Conservation (phyloP, 2,888 invertebrate genomes). For the Alloscopus bannaensis region DNA sequence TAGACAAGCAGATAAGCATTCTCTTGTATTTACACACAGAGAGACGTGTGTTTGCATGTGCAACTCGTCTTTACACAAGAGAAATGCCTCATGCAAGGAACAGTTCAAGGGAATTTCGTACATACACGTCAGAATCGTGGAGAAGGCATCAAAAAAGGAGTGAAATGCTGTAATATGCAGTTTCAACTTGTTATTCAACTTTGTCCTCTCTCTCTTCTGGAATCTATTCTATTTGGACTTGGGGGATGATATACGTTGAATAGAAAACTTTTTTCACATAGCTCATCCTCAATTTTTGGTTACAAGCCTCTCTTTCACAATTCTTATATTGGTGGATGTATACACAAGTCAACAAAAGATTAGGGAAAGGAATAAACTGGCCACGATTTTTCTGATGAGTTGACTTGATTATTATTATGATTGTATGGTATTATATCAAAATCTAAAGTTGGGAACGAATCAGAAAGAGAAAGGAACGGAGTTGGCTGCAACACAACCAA, state of each 20-base stretch:
- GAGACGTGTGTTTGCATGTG: slow-evolving; percentile 1
- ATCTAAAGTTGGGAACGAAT: slow-evolving; percentile 13
- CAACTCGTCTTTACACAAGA: slow-evolving; percentile 4
- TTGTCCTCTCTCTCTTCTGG: not conserved
- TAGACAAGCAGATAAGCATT: not conserved
- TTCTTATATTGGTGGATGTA: not conserved
- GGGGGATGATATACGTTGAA: no score
- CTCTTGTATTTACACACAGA: no score
- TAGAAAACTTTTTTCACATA: not conserved
- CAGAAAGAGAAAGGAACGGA: not conserved
- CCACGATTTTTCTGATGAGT: slow-evolving; percentile 26
- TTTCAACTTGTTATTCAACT: slow-evolving; percentile 9
- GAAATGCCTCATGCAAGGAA: slow-evolving; percentile 25
- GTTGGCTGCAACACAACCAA: not conserved
- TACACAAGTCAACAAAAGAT: slow-evolving; percentile 16
- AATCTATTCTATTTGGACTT: not conserved
- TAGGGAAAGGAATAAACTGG: slow-evolving; percentile 14
- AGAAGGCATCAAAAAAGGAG: not conserved
- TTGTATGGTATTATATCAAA: slow-evolving; percentile 18
- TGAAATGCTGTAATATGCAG: not conserved
- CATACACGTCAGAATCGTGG: slow-evolving; percentile 36
- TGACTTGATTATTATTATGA: slow-evolving; percentile 23
- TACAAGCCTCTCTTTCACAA: slow-evolving; percentile 3
- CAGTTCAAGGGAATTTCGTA: slow-evolving; percentile 32
- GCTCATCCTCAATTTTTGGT: not conserved